Conservation (phyloP, 2,797 vertebrate genomes). For the Phyllotis vaccarum region DNA sequence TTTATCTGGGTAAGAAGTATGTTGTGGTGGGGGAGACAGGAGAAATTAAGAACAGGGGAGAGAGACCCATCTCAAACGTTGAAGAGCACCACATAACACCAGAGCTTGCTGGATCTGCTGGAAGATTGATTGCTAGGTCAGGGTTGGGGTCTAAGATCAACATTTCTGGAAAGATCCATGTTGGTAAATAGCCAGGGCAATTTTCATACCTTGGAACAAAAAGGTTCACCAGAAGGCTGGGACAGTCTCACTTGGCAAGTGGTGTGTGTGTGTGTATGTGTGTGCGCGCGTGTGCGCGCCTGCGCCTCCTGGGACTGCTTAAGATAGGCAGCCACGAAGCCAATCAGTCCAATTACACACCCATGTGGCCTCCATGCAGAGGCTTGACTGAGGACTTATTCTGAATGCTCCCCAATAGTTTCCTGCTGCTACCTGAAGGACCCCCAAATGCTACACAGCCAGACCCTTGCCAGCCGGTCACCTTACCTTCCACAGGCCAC, state of each 20-base stretch:
- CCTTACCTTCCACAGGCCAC: neutral
- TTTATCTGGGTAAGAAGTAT: neutral
- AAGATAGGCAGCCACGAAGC: neutral
- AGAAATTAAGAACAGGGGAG: neutral
- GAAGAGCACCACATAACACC: neutral
- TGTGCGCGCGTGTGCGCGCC: neutral
- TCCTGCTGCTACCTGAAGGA: neutral
- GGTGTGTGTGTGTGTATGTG: neutral
- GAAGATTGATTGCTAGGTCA: neutral
- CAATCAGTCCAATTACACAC: neutral
- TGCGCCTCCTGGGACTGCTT: neutral
- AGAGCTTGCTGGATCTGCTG: neutral
- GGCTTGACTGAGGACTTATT: neutral
- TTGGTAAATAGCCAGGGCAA: neutral
- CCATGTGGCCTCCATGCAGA: neutral
- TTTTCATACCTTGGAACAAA: neutral
- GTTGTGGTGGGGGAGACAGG: accelerated
- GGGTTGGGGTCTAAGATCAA: neutral
- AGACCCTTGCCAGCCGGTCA: neutral
- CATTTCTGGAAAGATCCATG: neutral
- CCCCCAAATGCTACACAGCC: too few species aligned
- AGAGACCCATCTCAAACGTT: neutral
- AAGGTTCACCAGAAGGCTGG: neutral
- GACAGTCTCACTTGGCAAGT: neutral
- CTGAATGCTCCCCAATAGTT: neutral